phyloP scores from a whole-genome alignment of 2,797 vertebrate species.

The Taenioides sp. region DNA sequence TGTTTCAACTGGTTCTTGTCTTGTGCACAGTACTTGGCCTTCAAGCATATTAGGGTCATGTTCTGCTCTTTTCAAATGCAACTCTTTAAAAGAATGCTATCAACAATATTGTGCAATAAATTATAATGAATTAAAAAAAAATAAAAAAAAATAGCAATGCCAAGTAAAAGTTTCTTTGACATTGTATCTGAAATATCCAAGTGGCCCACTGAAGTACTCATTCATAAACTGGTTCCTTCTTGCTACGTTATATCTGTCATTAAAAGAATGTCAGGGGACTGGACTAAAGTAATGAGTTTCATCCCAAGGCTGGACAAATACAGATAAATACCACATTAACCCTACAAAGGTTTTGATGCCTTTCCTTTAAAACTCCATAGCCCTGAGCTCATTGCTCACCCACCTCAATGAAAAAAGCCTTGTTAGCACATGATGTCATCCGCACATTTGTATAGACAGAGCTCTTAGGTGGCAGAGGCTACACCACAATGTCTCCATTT shows the following conservation, averaged over 20 bases:
- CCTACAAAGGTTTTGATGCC: conserved; percentile 56
- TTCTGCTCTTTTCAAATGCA: too few species aligned
- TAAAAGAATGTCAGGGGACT: conserved; percentile 41
- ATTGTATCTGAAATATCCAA: too few species aligned
- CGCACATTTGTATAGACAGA: conserved; percentile 19
- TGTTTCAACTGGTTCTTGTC: too few species aligned
- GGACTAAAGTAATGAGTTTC: conserved; percentile 63
- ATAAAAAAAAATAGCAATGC: too few species aligned
- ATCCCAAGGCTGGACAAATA: conserved; percentile 71
- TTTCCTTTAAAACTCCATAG: conserved; percentile 29
- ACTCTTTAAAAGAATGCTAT: too few species aligned
- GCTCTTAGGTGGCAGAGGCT: neutral
- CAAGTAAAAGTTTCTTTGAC: too few species aligned
- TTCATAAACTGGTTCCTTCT: neutral
- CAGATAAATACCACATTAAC: conserved; percentile 66
- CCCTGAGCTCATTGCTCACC: conserved; percentile 60
- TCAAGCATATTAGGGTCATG: too few species aligned
- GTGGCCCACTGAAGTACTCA: too few species aligned
- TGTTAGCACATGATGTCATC: conserved; percentile 23
- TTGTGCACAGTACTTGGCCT: too few species aligned
- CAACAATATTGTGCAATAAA: too few species aligned
- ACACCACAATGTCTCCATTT: neutral
- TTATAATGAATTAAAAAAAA: too few species aligned
- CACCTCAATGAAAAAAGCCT: conserved; percentile 51
- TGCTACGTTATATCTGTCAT: neutral